These are phyloP conservation scores for Heliothis virescens DNA, from an alignment of 1,140 invertebrate genomes.

Conservation along the genomic window DNA sequence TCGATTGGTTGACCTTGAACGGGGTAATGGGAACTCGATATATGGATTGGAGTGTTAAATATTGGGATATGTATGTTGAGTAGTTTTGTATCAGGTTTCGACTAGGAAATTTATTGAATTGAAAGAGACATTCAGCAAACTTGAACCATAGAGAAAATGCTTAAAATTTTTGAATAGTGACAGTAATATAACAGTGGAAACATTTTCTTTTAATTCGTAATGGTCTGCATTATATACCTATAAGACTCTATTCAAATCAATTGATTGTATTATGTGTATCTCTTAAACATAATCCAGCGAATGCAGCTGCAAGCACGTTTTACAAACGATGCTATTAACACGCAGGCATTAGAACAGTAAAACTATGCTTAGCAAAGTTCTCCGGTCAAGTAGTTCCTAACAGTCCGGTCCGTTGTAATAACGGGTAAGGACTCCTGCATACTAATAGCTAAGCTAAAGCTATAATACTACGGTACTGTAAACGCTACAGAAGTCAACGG, in stretches of 20 bases:
- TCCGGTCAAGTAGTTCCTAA: constrained; percentile 26
- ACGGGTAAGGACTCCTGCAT: neutral
- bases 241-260: too few species aligned
- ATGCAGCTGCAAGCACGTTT: too few species aligned
- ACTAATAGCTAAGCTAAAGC: neutral
- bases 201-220: too few species aligned
- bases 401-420: neutral
- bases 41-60: neutral
- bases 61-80: constrained; percentile 16
- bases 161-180: too few species aligned
- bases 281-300: too few species aligned
- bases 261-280: too few species aligned
- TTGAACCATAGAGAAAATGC: too few species aligned
- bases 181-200: too few species aligned
- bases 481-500: neutral
- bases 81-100: neutral
- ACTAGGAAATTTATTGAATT: neutral
- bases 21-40: constrained; percentile 17
- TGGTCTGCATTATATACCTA: too few species aligned
- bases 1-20: constrained; percentile 33
- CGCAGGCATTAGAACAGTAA: neutral
- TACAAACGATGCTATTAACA: constrained; percentile 13
- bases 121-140: too few species aligned
- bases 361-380: constrained; percentile 21
- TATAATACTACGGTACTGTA: neutral